phyloP scores from a whole-genome alignment of 2,113 vertebrate genomes.

The Notiomystis cincta region DNA sequence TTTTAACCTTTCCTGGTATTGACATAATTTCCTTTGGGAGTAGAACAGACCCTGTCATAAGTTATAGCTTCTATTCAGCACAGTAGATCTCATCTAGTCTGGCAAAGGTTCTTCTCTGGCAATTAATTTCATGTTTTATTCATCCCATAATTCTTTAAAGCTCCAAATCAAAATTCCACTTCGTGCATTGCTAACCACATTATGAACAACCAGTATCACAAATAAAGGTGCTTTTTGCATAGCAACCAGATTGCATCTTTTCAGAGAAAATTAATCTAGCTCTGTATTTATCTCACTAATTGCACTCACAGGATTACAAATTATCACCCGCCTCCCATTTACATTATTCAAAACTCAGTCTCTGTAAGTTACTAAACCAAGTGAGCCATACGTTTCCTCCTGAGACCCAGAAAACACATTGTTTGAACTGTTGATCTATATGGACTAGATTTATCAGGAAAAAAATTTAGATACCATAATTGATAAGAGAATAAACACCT shows the following conservation, averaged over 20 bases:
- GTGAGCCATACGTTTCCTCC: conserved; percentile 27
- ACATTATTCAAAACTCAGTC: conserved; percentile 65
- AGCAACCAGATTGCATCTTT: conserved; percentile 66
- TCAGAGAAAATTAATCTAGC: conserved; percentile 67
- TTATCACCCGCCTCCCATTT: conserved; percentile 48
- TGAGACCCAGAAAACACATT: conserved; percentile 18
- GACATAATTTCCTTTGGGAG: conserved; percentile 54
- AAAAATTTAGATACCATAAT: conserved; percentile 39
- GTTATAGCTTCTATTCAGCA: conserved; percentile 40
- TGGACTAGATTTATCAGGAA: conserved; percentile 55
- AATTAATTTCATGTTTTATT: conserved; percentile 81
- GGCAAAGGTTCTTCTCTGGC: conserved; percentile 52
- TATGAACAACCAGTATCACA: conserved; percentile 29
- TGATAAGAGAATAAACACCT: conserved; percentile 31
- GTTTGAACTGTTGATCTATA: conserved; percentile 52
- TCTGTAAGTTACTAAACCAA: conserved; percentile 48
- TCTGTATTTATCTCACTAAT: conserved; percentile 66
- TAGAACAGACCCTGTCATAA: background rate
- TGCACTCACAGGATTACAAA: conserved; percentile 58
- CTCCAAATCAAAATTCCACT: conserved; percentile 72
- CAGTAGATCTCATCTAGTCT: conserved; percentile 30
- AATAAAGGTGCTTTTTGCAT: conserved; percentile 68
- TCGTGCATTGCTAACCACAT: conserved; percentile 64
- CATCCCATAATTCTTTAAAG: conserved; percentile 70
- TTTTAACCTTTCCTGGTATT: conserved; percentile 46